Evolutionary conservation across 2,888 invertebrate species (phyloP).

Genomic region (Periphyllus acericola): DNA sequence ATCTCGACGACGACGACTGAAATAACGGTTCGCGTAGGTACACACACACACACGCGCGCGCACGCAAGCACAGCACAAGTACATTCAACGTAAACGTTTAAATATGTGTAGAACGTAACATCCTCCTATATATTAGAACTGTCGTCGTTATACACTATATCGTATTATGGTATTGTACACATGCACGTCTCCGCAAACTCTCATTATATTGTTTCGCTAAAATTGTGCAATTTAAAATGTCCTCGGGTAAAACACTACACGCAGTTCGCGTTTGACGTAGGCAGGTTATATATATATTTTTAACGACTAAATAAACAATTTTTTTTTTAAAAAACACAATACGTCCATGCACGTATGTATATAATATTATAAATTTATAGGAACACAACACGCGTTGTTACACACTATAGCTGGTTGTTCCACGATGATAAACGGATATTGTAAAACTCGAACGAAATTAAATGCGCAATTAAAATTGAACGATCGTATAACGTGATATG

Average conservation of each 20-base stretch:
- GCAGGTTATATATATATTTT: neutral
- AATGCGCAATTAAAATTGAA: neutral
- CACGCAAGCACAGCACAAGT: neutral
- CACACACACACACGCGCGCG: neutral
- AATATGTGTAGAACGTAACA: conserved; percentile 25
- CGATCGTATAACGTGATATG: neutral
- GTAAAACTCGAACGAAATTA: neutral
- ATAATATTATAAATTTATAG: too few species aligned
- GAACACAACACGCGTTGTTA: too few species aligned
- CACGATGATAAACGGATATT: too few species aligned
- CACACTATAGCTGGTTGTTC: too few species aligned
- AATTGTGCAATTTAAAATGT: conserved; percentile 9
- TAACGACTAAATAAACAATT: neutral
- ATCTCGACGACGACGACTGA: neutral
- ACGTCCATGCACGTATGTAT: neutral
- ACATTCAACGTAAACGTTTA: conserved; percentile 5
- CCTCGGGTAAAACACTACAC: conserved; percentile 5
- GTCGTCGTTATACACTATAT: neutral
- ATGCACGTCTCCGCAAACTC: neutral
- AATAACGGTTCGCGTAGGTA: conserved; percentile 9
- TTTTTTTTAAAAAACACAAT: neutral
- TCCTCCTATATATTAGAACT: conserved; percentile 1
- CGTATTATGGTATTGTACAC: conserved; percentile 9
- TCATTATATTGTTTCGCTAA: conserved; percentile 30
- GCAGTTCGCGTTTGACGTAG: neutral